These are phyloP conservation scores for Elaeidobius kamerunicus DNA, from an alignment of 2,888 invertebrate species.

Conservation along the genomic window DNA sequence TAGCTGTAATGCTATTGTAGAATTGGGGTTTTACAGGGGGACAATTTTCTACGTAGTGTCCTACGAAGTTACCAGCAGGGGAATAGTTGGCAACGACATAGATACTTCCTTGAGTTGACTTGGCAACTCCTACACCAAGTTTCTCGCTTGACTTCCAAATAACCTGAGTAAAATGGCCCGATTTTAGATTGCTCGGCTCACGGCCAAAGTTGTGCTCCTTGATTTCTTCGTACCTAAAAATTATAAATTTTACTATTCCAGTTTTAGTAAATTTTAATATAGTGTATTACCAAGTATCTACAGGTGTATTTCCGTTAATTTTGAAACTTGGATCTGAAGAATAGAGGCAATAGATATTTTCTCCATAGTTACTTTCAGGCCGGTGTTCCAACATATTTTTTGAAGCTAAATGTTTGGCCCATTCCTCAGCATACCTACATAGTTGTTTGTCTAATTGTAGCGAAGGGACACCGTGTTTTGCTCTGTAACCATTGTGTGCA, in stretches of 20 bases:
- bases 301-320: conserved; percentile 67
- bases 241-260: too few species aligned
- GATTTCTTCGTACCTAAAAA: conserved; percentile 57
- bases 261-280: too few species aligned
- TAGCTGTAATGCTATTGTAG: conserved; percentile 25
- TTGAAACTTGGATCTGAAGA: conserved; percentile 66
- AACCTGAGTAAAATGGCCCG: conserved; percentile 72
- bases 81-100: conserved; percentile 88
- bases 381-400: conserved; percentile 70
- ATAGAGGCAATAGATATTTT: conserved; percentile 77
- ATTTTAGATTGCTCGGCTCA: conserved; percentile 59
- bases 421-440: conserved; percentile 66
- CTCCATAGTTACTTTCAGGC: conserved; percentile 74
- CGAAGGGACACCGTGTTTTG: conserved; percentile 65
- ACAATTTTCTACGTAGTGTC: conserved; percentile 72
- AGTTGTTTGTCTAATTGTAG: conserved; percentile 61
- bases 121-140: conserved; percentile 66
- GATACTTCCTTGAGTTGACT: conserved; percentile 67
- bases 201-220: conserved; percentile 60
- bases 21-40: conserved; percentile 51
- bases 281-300: conserved; percentile 63
- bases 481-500: conserved; percentile 71
- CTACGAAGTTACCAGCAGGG: conserved; percentile 85
- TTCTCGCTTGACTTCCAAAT: conserved; percentile 65
- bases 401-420: conserved; percentile 67